Conservation (phyloP, 1,140 invertebrate species). For the Grapholita molesta region DNA sequence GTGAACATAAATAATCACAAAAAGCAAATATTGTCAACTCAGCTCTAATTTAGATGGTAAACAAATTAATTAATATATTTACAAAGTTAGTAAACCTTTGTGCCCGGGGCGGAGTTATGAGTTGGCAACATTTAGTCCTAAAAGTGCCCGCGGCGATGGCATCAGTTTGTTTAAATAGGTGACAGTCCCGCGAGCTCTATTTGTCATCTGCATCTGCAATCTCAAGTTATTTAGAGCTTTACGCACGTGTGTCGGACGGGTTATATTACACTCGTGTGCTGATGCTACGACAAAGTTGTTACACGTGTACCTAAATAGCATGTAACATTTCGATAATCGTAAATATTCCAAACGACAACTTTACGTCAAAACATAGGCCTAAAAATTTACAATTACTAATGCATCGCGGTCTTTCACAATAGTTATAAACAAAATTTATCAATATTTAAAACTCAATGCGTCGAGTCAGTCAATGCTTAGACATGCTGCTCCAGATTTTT, state of each 20-base stretch:
- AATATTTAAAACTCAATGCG: too few species aligned
- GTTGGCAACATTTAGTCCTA: constrained; percentile 1
- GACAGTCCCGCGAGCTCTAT: constrained; percentile 19
- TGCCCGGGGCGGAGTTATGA: background rate
- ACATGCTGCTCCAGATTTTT: too few species aligned
- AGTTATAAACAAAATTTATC: too few species aligned
- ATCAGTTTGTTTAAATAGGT: constrained; percentile 8
- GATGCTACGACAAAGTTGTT: background rate
- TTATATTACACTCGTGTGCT: background rate
- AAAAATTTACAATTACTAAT: too few species aligned
- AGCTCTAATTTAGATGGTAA: background rate
- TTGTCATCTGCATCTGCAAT: constrained; percentile 27
- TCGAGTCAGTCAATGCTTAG: too few species aligned
- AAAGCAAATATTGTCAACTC: background rate
- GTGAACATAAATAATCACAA: background rate
- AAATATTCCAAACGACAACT: background rate
- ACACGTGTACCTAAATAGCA: background rate
- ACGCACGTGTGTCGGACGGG: constrained; percentile 3
- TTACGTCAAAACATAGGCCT: too few species aligned
- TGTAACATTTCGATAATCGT: background rate
- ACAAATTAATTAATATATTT: background rate
- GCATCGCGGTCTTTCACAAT: too few species aligned
- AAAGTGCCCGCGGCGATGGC: background rate
- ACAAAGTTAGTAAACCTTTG: background rate
- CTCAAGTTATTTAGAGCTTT: constrained; percentile 20